Percentiles rank a stretch among this genome's conserved stretches.
These are phyloP conservation scores for Synergus japonicus DNA, from an alignment of 2,888 invertebrate genomes.

Conservation along the genomic window DNA sequence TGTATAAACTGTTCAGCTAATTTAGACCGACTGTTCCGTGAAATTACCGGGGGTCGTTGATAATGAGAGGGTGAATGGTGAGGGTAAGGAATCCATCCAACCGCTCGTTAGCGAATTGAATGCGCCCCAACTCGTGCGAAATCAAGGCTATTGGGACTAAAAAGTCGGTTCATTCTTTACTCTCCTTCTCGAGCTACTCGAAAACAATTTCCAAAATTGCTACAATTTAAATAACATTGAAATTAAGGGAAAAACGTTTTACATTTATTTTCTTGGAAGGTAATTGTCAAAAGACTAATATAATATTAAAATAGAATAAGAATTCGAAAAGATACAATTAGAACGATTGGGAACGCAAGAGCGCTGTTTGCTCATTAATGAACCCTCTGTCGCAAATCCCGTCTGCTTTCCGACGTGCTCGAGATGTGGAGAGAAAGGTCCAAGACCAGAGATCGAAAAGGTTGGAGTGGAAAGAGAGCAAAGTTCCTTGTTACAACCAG, in stretches of 20 bases:
- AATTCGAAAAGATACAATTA: background rate
- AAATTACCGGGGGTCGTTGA: constrained; percentile 68
- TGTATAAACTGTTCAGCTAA: constrained; percentile 65
- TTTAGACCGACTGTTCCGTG: constrained; percentile 72
- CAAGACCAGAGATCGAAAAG: constrained; percentile 55
- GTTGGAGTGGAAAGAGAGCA: constrained; percentile 51
- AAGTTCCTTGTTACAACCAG: constrained; percentile 59
- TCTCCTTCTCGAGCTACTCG: background rate
- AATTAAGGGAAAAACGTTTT: background rate
- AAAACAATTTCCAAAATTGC: background rate
- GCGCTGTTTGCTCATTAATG: constrained; percentile 69
- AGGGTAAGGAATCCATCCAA: constrained; percentile 67
- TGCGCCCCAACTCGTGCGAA: constrained; percentile 60
- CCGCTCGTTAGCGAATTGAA: constrained; percentile 74
- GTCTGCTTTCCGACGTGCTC: constrained; percentile 61
- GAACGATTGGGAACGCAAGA: constrained; percentile 60
- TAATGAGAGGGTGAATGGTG: constrained; percentile 71
- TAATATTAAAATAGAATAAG: background rate
- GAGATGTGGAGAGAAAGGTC: constrained; percentile 54
- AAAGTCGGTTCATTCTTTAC: constrained; percentile 53
- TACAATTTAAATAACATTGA: background rate
- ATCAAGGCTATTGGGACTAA: constrained; percentile 57
- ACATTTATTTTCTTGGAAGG: background rate
- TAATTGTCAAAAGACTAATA: background rate
- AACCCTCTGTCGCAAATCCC: constrained; percentile 67